Conservation (phyloP, 2,888 invertebrate species). For the Buathra laborator region DNA sequence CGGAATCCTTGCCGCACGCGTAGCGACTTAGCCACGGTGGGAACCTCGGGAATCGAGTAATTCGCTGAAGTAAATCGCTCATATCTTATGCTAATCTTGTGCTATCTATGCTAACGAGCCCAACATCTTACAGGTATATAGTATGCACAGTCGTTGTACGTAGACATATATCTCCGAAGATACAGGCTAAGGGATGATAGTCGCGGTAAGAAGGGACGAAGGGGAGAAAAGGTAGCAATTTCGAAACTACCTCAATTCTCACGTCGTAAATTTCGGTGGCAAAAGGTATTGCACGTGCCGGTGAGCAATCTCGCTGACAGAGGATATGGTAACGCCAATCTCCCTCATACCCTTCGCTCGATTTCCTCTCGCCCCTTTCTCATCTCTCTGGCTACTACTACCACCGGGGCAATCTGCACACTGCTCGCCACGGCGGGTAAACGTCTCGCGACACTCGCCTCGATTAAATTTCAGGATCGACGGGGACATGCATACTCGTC, state of each 20-base stretch:
- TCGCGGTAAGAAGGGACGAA: conserved; percentile 60
- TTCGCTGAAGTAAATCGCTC: conserved; percentile 62
- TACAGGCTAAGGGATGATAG: conserved; percentile 52
- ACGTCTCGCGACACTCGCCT: conserved; percentile 48
- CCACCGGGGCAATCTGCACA: conserved; percentile 19
- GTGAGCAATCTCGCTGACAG: conserved; percentile 68
- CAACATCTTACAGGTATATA: conserved; percentile 26
- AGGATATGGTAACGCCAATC: conserved; percentile 58
- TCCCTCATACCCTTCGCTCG: conserved; percentile 41
- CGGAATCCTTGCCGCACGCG: conserved; percentile 22
- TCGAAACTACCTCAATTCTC: conserved; percentile 68
- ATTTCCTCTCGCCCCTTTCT: conserved; percentile 46
- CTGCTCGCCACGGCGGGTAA: conserved; percentile 49
- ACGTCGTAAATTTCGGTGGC: conserved; percentile 66
- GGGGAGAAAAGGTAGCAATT: conserved; percentile 56
- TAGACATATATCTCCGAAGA: conserved; percentile 51
- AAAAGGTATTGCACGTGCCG: conserved; percentile 68
- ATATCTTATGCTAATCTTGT: conserved; percentile 61
- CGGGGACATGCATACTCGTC: conserved; percentile 46
- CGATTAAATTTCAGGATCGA: conserved; percentile 68
- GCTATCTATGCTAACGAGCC: conserved; percentile 61
- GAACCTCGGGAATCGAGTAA: conserved; percentile 60
- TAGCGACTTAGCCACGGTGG: not conserved
- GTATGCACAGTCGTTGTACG: not conserved
- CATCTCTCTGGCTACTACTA: conserved; percentile 25